Conservation (phyloP, 2,113 vertebrate genomes). For the Dicaeum eximium region DNA sequence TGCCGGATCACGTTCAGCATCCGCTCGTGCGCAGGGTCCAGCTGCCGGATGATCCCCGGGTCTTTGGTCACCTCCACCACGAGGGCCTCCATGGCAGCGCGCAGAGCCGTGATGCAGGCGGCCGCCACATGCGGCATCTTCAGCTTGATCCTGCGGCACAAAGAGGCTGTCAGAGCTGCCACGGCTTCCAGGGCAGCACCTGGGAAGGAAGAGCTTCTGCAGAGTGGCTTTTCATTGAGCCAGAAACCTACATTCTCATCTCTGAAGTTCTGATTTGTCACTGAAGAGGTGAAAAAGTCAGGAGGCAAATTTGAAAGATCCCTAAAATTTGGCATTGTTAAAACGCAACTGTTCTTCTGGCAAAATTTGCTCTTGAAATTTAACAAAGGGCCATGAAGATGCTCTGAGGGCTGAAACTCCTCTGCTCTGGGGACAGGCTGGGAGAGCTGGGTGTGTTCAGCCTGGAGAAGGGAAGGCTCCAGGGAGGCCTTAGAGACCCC, state of each 20-base stretch:
- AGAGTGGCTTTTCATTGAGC: background rate
- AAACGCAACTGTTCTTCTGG: background rate
- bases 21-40: slow-evolving; percentile 79
- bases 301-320: background rate
- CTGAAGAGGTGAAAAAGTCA: background rate
- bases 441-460: background rate
- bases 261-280: background rate
- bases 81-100: slow-evolving; percentile 86
- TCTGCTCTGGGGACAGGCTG: background rate
- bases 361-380: background rate
- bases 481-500: background rate
- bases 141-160: slow-evolving; percentile 82
- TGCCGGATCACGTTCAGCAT: slow-evolving; percentile 84
- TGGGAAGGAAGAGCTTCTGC: rapidly evolving
- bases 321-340: background rate
- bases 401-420: background rate
- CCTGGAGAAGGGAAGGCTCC: background rate
- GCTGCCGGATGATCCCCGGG: slow-evolving; percentile 77
- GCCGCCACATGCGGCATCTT: slow-evolving; percentile 77
- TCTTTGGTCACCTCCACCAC: slow-evolving; percentile 90
- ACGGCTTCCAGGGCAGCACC: rapidly evolving
- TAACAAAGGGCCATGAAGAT: background rate
- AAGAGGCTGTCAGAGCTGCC: background rate
- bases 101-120: slow-evolving; percentile 78
- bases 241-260: background rate